Conservation (phyloP, 1,140 invertebrate species). For the Stratiolaelaps scimitus region DNA sequence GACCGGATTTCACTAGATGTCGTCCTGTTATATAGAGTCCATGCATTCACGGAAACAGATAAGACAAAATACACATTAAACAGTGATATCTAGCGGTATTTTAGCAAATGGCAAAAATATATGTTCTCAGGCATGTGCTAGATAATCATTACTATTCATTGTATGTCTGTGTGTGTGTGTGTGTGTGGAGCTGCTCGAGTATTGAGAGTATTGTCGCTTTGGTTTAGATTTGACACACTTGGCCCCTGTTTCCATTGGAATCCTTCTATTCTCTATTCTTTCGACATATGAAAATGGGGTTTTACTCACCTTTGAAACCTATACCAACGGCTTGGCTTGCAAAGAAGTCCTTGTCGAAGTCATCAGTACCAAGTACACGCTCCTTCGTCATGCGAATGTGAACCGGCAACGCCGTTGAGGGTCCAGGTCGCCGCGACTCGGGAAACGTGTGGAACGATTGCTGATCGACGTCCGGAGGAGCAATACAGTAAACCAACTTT, state of each 20-base stretch:
- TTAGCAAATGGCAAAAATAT: too few relatives aligned
- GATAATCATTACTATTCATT: too few relatives aligned
- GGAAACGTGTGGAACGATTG: slow-evolving; percentile 54
- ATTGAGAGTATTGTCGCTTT: too few relatives aligned
- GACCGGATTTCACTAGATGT: slow-evolving; percentile 32
- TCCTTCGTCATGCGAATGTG: slow-evolving; percentile 27
- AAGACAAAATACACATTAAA: too few relatives aligned
- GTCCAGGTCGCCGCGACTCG: slow-evolving; percentile 38
- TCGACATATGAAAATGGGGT: slow-evolving; percentile 38
- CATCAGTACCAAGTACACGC: slow-evolving; percentile 29
- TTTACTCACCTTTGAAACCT: slow-evolving; percentile 46
- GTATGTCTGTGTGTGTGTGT: too few relatives aligned
- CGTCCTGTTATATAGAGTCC: not conserved
- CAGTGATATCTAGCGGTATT: too few relatives aligned
- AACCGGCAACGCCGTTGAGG: slow-evolving; percentile 23
- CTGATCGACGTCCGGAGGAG: slow-evolving; percentile 63
- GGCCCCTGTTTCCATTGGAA: too few relatives aligned
- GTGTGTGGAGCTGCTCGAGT: too few relatives aligned
- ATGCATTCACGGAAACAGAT: too few relatives aligned
- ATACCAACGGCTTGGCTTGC: slow-evolving; percentile 36
- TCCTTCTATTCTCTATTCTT: too few relatives aligned
- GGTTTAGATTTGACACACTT: too few relatives aligned
- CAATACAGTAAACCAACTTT: slow-evolving; percentile 63
- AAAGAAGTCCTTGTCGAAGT: slow-evolving; percentile 34
- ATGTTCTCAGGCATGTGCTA: too few relatives aligned